These are phyloP conservation scores for Tachystola acroxantha DNA, from an alignment of 2,888 invertebrate genomes.

Conservation along the genomic window DNA sequence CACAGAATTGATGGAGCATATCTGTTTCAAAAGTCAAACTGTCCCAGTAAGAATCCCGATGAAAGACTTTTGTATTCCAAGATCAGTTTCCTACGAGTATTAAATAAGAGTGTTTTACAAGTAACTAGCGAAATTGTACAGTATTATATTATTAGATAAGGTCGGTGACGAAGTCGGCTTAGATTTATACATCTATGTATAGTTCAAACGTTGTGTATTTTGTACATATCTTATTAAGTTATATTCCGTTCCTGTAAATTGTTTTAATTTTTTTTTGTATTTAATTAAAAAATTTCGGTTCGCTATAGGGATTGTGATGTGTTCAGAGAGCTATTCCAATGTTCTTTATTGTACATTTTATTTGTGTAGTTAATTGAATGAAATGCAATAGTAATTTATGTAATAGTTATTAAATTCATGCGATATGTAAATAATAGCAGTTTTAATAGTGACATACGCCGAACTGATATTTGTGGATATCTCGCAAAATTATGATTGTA, in stretches of 20 bases:
- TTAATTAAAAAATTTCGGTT: constrained; percentile 42
- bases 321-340: constrained; percentile 56
- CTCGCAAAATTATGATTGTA: constrained; percentile 20
- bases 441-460: constrained; percentile 37
- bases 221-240: constrained; percentile 71
- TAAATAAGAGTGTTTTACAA: constrained; percentile 66
- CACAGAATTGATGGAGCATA: constrained; percentile 46
- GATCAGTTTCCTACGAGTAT: constrained; percentile 66
- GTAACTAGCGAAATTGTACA: constrained; percentile 76
- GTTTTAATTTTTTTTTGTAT: constrained; percentile 38
- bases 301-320: constrained; percentile 72
- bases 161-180: constrained; percentile 56
- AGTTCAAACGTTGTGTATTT: constrained; percentile 70
- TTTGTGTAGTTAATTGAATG: constrained; percentile 65
- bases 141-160: constrained; percentile 71
- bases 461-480: constrained; percentile 23
- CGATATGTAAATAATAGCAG: constrained; percentile 68
- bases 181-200: constrained; percentile 57
- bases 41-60: constrained; percentile 41
- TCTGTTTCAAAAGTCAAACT: constrained; percentile 35
- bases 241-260: constrained; percentile 73
- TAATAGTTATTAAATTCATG: constrained; percentile 58
- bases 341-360: constrained; percentile 66
- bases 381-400: constrained; percentile 78
- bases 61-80: constrained; percentile 60